These are phyloP conservation scores for Druon quercuslanigerum DNA, from an alignment of 1,140 invertebrate genomes.

Conservation along the genomic window DNA sequence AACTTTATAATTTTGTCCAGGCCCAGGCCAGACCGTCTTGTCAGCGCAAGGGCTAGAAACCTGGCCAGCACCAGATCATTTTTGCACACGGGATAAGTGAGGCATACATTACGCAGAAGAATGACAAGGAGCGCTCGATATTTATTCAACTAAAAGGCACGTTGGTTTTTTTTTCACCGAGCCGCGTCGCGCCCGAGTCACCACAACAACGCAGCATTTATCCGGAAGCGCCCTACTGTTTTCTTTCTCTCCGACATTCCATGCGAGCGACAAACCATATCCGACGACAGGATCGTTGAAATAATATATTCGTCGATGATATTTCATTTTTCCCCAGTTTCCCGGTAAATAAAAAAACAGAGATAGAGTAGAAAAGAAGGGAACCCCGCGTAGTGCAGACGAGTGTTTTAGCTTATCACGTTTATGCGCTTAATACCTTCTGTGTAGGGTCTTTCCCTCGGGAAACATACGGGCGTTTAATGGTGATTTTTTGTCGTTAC, in stretches of 20 bases:
- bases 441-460: constrained; percentile 61
- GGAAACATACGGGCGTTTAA: constrained; percentile 69
- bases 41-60: too few relatives aligned
- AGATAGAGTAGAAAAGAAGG: constrained; percentile 39
- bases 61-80: too few relatives aligned
- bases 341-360: constrained; percentile 40
- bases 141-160: constrained; percentile 68
- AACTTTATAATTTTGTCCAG: too few relatives aligned
- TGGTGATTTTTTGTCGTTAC: constrained; percentile 70
- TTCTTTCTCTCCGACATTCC: constrained; percentile 44
- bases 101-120: constrained; percentile 46
- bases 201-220: constrained; percentile 34
- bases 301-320: constrained; percentile 44
- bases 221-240: constrained; percentile 54
- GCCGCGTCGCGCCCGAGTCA: constrained; percentile 39
- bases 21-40: too few relatives aligned
- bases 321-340: constrained; percentile 47
- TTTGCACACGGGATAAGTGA: constrained; percentile 33
- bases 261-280: constrained; percentile 16
- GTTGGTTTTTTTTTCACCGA: constrained; percentile 41
- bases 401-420: constrained; percentile 74
- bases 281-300: constrained; percentile 26
- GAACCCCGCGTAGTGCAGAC: constrained; percentile 50
- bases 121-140: constrained; percentile 50
- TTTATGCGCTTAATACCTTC: constrained; percentile 68